phyloP scores from a whole-genome alignment of 2,113 vertebrate species.

The Eptesicus fuscus region DNA sequence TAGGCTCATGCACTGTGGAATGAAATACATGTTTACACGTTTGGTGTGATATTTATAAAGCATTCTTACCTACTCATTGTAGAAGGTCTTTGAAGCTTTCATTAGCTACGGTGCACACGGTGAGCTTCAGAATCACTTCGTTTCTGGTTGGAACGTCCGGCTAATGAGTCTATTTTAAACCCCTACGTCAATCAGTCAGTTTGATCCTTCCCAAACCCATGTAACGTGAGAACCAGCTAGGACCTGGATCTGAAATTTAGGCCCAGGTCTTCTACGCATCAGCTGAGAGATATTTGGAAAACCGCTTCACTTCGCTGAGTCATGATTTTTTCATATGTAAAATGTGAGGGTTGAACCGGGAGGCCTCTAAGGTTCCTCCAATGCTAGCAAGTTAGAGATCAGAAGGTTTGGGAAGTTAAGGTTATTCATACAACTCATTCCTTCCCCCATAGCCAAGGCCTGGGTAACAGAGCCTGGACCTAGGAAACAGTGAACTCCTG shows the following conservation, averaged over 20 bases:
- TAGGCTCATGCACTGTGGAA: neutral
- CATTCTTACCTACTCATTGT: neutral
- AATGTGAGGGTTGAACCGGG: neutral
- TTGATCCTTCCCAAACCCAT: neutral
- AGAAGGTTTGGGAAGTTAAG: neutral
- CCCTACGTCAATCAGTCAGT: neutral
- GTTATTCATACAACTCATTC: neutral
- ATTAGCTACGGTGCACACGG: neutral
- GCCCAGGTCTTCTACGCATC: neutral
- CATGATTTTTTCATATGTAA: conserved; percentile 25
- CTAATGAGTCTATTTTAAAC: neutral
- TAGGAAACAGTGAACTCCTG: neutral
- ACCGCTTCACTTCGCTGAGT: neutral
- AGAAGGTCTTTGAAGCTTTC: neutral
- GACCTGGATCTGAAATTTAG: neutral
- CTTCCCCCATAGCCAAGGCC: neutral
- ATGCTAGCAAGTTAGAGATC: neutral
- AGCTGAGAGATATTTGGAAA: neutral
- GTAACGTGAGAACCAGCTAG: neutral
- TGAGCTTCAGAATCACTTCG: neutral
- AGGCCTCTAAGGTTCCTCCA: neutral
- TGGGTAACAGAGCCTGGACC: too few relatives aligned
- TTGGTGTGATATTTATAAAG: neutral
- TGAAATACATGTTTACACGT: neutral
- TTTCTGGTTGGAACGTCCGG: neutral